A percentile compares a stretch with the other conserved stretches of the same genome.
Conservation (phyloP, 2,888 invertebrate species). For the Teinopalpus imperialis region DNA sequence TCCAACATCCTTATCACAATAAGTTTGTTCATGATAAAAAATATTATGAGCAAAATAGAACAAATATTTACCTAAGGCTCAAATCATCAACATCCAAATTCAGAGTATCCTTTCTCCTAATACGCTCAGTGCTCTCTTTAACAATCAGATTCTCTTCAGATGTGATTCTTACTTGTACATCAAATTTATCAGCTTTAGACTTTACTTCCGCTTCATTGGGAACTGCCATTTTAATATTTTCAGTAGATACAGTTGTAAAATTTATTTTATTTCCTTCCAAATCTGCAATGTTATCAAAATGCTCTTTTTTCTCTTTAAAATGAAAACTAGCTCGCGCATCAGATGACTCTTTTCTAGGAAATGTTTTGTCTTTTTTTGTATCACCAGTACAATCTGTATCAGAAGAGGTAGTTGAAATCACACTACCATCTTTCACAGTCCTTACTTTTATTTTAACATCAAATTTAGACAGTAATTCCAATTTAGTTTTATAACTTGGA, state of each 20-base stretch:
- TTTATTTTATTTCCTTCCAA: constrained; percentile 49
- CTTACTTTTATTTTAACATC: constrained; percentile 79
- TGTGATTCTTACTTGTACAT: constrained; percentile 74
- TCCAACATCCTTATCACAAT: too few relatives aligned
- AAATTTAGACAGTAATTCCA: constrained; percentile 76
- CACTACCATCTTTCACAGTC: constrained; percentile 65
- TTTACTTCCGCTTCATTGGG: constrained; percentile 70
- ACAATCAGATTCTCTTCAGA: constrained; percentile 74
- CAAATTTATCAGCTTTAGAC: constrained; percentile 69
- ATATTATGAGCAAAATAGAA: neutral
- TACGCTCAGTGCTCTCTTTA: constrained; percentile 58
- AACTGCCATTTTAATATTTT: constrained; percentile 73
- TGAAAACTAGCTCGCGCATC: constrained; percentile 40
- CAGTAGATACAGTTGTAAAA: constrained; percentile 55
- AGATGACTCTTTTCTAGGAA: constrained; percentile 36
- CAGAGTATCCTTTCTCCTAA: constrained; percentile 63
- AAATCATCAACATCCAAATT: constrained; percentile 79
- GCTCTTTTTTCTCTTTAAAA: constrained; percentile 52
- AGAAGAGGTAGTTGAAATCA: constrained; percentile 60
- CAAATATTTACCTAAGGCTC: constrained; percentile 68
- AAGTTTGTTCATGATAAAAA: too few relatives aligned
- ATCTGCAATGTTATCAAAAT: constrained; percentile 51
- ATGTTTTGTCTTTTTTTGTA: constrained; percentile 40
- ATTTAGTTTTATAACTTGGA: constrained; percentile 66
- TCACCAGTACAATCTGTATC: constrained; percentile 59